Conservation (phyloP, 2,113 vertebrate species). For the Myiopsitta monachus region DNA sequence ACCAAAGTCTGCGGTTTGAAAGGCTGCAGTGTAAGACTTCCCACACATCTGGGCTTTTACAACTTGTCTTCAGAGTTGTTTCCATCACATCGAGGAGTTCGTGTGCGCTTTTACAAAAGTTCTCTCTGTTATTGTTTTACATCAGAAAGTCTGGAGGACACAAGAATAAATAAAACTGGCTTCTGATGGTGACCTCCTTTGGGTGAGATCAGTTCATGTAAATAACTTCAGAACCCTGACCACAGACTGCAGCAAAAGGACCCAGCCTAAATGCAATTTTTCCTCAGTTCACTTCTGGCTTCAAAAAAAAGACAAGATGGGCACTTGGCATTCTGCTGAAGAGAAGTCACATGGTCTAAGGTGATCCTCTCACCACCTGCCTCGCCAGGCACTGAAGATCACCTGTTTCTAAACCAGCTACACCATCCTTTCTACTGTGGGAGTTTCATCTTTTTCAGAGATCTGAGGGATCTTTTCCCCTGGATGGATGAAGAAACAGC, state of each 20-base stretch:
- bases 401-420: not conserved
- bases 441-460: not conserved
- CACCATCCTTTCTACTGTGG: not conserved
- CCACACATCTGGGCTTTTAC: not conserved
- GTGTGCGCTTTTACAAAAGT: not conserved
- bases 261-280: not conserved
- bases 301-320: not conserved
- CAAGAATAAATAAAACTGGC: not conserved
- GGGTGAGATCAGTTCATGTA: not conserved
- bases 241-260: not conserved
- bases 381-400: not conserved
- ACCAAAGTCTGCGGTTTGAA: not conserved
- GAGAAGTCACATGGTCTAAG: not conserved
- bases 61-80: not conserved
- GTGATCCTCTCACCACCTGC: not conserved
- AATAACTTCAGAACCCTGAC: not conserved
- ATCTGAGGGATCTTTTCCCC: not conserved
- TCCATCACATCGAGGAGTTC: not conserved
- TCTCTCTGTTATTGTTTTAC: not conserved
- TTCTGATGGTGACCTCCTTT: not conserved
- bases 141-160: not conserved
- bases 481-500: not conserved
- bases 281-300: not conserved
- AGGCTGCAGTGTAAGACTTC: not conserved
- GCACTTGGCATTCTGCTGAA: not conserved